These are phyloP conservation scores for Tragulus kanchil DNA, from an alignment of 2,113 vertebrate species.

Conservation along the genomic window DNA sequence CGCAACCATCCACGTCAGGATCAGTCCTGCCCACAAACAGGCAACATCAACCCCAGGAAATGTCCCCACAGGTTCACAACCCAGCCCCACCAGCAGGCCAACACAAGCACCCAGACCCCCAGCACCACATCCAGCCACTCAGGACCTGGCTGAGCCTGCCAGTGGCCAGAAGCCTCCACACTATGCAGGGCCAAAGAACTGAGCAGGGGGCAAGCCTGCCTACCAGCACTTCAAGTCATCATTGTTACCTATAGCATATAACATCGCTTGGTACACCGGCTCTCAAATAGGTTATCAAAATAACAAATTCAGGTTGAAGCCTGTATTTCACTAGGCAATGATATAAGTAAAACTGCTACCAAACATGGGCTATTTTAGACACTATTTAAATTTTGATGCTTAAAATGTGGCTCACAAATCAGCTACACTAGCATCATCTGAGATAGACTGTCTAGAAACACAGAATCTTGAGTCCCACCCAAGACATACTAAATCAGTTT, in stretches of 20 bases:
- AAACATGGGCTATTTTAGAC: not conserved
- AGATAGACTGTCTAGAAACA: constrained; percentile 4
- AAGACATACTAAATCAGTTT: not conserved
- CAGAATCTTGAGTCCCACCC: not conserved
- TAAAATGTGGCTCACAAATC: not conserved
- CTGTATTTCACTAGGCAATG: not conserved
- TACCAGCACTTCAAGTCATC: not conserved
- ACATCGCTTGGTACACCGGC: not conserved
- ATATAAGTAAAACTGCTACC: not conserved
- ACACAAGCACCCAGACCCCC: not conserved
- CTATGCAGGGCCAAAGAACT: not conserved
- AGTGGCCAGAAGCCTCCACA: not conserved
- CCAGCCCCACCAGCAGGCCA: not conserved
- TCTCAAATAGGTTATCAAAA: not conserved
- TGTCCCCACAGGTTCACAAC: not conserved
- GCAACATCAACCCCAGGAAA: not conserved
- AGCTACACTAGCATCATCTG: not conserved
- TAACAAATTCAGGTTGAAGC: not conserved
- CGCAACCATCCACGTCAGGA: not conserved
- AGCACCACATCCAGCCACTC: not conserved
- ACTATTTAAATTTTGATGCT: not conserved
- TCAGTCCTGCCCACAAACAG: not conserved
- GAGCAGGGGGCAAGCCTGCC: not conserved
- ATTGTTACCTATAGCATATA: not conserved
- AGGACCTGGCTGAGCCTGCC: not conserved